Percentiles rank a stretch among this genome's conserved stretches.
These are phyloP conservation scores for Limnothrissa miodon DNA, from an alignment of 2,113 vertebrate species.

Conservation along the genomic window DNA sequence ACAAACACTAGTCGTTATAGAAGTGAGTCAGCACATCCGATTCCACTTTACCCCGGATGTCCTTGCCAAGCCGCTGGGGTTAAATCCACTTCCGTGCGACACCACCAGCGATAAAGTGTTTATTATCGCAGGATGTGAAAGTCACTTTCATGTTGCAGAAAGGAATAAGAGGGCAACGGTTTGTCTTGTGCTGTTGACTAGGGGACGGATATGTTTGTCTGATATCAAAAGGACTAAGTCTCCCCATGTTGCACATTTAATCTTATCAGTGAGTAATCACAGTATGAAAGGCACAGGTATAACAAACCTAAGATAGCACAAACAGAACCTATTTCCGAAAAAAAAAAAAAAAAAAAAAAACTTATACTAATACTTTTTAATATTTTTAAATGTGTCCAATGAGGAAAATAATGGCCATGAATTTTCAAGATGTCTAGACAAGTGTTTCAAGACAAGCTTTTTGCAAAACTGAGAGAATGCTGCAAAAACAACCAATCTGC, in stretches of 20 bases:
- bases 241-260: background rate
- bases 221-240: background rate
- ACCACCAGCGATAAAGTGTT: background rate
- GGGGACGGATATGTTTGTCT: background rate
- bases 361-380: too few relatives aligned
- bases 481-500: background rate
- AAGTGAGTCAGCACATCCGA: constrained; percentile 10
- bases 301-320: background rate
- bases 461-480: background rate
- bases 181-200: background rate
- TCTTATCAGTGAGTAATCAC: background rate
- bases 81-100: background rate
- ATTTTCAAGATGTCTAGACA: too few relatives aligned
- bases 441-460: too few relatives aligned
- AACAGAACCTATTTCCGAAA: too few relatives aligned
- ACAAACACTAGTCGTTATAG: background rate
- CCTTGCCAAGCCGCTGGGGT: background rate
- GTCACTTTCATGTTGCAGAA: background rate
- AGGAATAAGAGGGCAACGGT: background rate
- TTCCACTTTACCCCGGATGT: background rate
- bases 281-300: background rate
- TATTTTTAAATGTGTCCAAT: too few relatives aligned
- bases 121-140: background rate
- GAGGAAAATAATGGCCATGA: background rate
- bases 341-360: too few relatives aligned